Evolutionary conservation across 2,888 invertebrate genomes (phyloP).

Genomic region (Agriopis aurantiaria): DNA sequence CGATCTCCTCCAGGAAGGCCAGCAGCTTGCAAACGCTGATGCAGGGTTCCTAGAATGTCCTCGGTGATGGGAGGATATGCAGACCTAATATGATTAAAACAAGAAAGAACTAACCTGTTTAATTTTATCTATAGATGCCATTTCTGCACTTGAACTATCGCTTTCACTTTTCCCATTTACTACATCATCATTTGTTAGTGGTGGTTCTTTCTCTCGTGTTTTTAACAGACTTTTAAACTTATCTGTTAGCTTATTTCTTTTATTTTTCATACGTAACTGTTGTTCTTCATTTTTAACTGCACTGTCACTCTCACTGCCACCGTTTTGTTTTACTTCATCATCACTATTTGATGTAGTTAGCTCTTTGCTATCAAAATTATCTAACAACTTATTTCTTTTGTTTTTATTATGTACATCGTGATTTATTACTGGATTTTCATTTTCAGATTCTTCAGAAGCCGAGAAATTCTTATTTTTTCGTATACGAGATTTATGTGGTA

Average conservation of each 20-base stretch:
- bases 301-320: slow-evolving; percentile 33
- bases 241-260: slow-evolving; percentile 65
- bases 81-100: neutral
- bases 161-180: slow-evolving; percentile 35
- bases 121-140: slow-evolving; percentile 61
- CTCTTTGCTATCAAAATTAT: neutral
- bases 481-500: slow-evolving; percentile 46
- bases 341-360: slow-evolving; percentile 2
- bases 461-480: slow-evolving; percentile 37
- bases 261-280: slow-evolving; percentile 66
- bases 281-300: slow-evolving; percentile 55
- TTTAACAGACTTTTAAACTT: slow-evolving; percentile 69
- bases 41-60: too few relatives aligned
- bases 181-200: slow-evolving; percentile 36
- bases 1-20: too few relatives aligned
- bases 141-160: slow-evolving; percentile 47
- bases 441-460: slow-evolving; percentile 40
- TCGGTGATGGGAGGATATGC: too few relatives aligned
- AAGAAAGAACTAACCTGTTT: slow-evolving; percentile 61
- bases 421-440: neutral
- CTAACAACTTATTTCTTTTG: neutral
- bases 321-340: slow-evolving; percentile 5
- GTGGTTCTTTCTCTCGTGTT: slow-evolving; percentile 52
- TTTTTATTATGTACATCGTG: neutral
- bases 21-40: too few relatives aligned